Evolutionary conservation across 2,888 invertebrate species (phyloP).

Genomic region (Sarcophaga subvicina): DNA sequence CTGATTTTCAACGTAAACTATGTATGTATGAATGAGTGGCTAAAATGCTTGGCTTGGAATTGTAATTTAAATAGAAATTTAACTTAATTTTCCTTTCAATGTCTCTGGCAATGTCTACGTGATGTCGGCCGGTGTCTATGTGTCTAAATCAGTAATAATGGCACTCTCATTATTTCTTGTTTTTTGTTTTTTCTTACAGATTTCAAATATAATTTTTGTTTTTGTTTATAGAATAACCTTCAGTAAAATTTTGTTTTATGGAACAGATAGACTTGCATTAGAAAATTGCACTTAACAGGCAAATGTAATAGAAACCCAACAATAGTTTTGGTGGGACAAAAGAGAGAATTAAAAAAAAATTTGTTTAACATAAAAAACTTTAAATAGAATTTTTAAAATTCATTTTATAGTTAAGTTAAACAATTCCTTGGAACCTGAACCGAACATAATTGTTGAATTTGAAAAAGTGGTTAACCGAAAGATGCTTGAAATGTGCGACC

Average conservation of each 20-base stretch:
- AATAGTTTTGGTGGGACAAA: not conserved
- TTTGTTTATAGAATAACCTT: slow-evolving; percentile 40
- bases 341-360: no score
- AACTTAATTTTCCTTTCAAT: slow-evolving; percentile 3
- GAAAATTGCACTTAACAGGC: not conserved
- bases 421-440: no score
- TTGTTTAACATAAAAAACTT: no score
- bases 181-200: slow-evolving; percentile 5
- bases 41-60: no score
- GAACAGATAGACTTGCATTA: slow-evolving; percentile 9
- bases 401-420: no score
- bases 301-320: not conserved
- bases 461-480: no score
- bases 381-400: no score
- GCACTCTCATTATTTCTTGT: not conserved
- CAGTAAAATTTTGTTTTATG: slow-evolving; percentile 34
- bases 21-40: not conserved
- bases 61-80: not conserved
- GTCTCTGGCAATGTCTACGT: slow-evolving; percentile 45
- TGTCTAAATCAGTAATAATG: slow-evolving; percentile 43
- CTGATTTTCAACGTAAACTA: no score
- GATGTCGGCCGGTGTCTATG: slow-evolving; percentile 28
- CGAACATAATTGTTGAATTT: no score
- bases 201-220: slow-evolving; percentile 21
- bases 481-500: no score